Evolutionary conservation across 2,113 vertebrate species (phyloP).

Genomic region (Ciconia stormi): DNA sequence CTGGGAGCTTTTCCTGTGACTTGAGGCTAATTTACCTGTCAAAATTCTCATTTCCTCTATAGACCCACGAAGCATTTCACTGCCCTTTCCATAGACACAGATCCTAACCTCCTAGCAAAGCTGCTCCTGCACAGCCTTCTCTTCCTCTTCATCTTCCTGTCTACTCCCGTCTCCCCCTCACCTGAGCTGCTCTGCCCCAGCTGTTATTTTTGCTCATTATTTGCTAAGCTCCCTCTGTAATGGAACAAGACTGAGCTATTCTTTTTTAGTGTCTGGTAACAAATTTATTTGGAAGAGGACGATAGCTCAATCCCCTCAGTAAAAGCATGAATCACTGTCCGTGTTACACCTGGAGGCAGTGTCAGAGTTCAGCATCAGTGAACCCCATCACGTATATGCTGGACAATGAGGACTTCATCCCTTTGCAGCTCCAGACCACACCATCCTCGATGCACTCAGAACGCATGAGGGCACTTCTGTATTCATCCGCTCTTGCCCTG

Average conservation of each 20-base stretch:
- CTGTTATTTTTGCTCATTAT: neutral
- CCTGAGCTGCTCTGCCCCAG: neutral
- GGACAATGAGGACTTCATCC: neutral
- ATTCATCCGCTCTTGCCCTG: neutral
- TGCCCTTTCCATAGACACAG: neutral
- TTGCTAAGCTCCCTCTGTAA: neutral
- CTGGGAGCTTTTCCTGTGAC: neutral
- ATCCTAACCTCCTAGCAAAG: neutral
- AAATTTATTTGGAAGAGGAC: neutral
- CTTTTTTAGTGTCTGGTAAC: neutral
- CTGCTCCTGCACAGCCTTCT: neutral
- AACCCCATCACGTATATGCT: neutral
- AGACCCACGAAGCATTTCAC: neutral
- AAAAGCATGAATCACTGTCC: neutral
- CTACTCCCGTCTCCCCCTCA: neutral
- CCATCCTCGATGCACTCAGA: neutral
- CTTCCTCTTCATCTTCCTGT: neutral
- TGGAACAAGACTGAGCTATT: neutral
- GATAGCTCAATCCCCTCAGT: neutral
- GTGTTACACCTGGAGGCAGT: neutral
- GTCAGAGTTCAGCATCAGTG: neutral
- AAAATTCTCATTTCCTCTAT: neutral
- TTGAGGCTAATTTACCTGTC: neutral
- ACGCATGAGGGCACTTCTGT: neutral
- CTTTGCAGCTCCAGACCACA: neutral